Evolutionary conservation across 2,113 vertebrate species (phyloP).

Genomic region (Raja brachyura): DNA sequence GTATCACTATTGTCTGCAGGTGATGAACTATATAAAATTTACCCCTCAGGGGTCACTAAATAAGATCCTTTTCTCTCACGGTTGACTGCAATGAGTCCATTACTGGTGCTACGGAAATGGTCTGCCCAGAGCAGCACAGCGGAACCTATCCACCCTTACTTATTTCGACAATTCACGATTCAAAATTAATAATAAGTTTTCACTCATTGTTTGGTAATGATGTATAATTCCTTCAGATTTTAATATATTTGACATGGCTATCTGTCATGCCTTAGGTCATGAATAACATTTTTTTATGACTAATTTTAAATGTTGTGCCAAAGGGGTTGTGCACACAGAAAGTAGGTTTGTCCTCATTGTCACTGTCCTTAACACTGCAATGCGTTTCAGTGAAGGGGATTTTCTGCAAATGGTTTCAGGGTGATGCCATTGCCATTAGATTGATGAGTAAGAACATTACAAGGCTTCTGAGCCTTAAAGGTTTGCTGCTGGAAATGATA

Average conservation of each 20-base stretch:
- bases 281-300: not conserved
- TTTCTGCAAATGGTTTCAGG: not conserved
- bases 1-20: not conserved
- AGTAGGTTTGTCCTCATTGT: not conserved
- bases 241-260: not conserved
- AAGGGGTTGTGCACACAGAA: not conserved
- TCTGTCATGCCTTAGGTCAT: not conserved
- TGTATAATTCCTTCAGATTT: not conserved
- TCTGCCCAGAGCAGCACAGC: not conserved
- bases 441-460: not conserved
- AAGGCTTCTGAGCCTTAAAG: not conserved
- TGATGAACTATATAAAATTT: not conserved
- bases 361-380: too few species aligned
- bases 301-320: not conserved
- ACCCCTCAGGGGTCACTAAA: not conserved
- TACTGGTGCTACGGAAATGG: not conserved
- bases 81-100: not conserved
- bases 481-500: not conserved
- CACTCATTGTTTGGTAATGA: not conserved
- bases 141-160: not conserved
- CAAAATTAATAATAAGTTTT: constrained; percentile 6
- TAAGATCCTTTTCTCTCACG: not conserved
- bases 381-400: not conserved
- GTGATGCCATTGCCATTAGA: not conserved
- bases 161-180: not conserved